Conservation (phyloP, 92 coral and sea anemone genomes). For the Pocillopora grandis region DNA sequence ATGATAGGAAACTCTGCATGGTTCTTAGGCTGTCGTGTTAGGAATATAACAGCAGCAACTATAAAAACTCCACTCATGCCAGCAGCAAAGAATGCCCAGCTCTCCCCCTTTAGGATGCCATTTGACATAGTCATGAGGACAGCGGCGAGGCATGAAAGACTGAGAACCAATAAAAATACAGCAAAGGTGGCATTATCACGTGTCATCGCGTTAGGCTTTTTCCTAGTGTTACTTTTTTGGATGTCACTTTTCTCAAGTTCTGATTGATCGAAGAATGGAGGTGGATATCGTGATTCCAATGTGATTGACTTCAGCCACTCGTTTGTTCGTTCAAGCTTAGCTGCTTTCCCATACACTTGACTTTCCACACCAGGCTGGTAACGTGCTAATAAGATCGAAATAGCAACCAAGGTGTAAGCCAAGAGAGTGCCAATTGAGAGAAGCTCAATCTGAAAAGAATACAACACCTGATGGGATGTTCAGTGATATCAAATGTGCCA, state of each 20-base stretch:
- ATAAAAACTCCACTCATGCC: slow-evolving; percentile 11
- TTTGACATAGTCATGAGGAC: background rate
- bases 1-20: slow-evolving; percentile 35
- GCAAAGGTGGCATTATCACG: slow-evolving; percentile 23
- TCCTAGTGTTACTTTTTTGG: background rate
- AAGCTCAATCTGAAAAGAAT: slow-evolving; percentile 37
- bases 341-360: slow-evolving; percentile 35
- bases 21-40: slow-evolving; percentile 44
- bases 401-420: slow-evolving; percentile 79
- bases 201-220: slow-evolving; percentile 9
- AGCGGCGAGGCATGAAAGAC: slow-evolving; percentile 11
- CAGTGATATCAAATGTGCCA: background rate
- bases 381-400: slow-evolving; percentile 70
- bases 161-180: slow-evolving; percentile 10
- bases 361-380: slow-evolving; percentile 65
- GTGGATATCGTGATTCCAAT: slow-evolving; percentile 6
- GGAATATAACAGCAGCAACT: slow-evolving; percentile 18
- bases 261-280: background rate
- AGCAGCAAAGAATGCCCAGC: slow-evolving; percentile 24
- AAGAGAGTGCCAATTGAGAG: slow-evolving; percentile 71
- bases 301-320: slow-evolving; percentile 39
- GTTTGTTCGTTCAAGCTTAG: slow-evolving; percentile 29
- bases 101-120: background rate
- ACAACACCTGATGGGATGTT: background rate
- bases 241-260: background rate